Base-by-base conservation (phyloP, 2,113 vertebrate species). In the Antidorcas marsupialis region DNA sequence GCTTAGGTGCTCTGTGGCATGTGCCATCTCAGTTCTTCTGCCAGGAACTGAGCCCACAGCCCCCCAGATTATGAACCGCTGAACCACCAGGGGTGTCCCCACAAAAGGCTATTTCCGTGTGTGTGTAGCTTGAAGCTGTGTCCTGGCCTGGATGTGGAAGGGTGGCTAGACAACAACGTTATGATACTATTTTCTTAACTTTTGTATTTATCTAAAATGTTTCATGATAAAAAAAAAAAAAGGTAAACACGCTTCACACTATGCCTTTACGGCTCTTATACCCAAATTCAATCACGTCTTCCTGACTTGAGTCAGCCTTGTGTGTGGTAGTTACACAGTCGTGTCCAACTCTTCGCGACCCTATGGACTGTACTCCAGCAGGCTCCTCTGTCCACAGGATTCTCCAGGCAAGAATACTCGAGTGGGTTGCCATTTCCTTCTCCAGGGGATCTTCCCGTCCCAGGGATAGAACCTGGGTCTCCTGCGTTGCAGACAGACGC, bases 291-390 rank as follows among this genome's bases (percentile, higher is more conserved):
- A 60, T 13, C 59, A 60, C 6, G 1, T 60, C 12, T 14, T 60
- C 27, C 59, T 60, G 59, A 14, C 27, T 13, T 14, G 59, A 60
- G 27, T 60, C 27, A 60, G 27, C 47, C 47, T 50, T 50, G 12
- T 50, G 12, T 47, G 47, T 50, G 47, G 13, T 50, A 50, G 47
- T 50, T 50, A 50, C 11, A 50, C 47, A 62, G 60, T 33, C 6
- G 1, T 64, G 62, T 33, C 60, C 0, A 1, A 64, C 60, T 17
- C 6, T 33, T 33, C 7, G 28, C 0, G 0, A 60, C 5, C 27
- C 59, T 27, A 28, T 1, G 1, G 62, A 16, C 62, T 64, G 30
- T 0, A 64, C 15, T 7, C 62, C 4, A 64, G 7, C 15, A 64
- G 62, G 62, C 15, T n/a, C 62, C 7, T 17, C 62, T 2, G 7